Percentiles rank a stretch among this genome's conserved stretches.
Evolutionary conservation across 2,888 invertebrate genomes (phyloP).

Genomic region (Scaptomyza flava): DNA sequence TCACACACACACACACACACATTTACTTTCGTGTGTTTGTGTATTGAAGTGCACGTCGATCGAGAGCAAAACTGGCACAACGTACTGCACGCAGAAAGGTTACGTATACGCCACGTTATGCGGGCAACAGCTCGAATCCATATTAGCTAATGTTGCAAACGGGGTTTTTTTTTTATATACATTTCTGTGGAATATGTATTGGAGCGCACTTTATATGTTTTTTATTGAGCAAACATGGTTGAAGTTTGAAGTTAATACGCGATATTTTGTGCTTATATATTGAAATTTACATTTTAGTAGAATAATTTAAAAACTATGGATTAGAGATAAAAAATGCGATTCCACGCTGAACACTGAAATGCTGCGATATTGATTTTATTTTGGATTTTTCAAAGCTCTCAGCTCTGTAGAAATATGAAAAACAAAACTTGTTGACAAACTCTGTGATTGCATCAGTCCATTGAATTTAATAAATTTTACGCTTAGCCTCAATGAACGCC

Average conservation of each 20-base stretch:
- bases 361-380: neutral
- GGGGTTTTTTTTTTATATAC: neutral
- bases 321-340: slow-evolving; percentile 1
- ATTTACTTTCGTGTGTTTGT: slow-evolving; percentile 47
- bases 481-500: neutral
- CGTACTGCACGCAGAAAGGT: slow-evolving; percentile 53
- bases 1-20: slow-evolving; percentile 27
- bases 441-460: neutral
- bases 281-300: neutral
- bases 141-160: slow-evolving; percentile 67
- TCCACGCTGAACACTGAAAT: neutral
- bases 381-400: neutral
- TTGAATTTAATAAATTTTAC: neutral
- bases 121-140: slow-evolving; percentile 31
- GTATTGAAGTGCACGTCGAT: slow-evolving; percentile 75
- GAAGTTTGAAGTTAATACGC: neutral
- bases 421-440: neutral
- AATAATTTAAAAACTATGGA: neutral
- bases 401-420: too few species aligned
- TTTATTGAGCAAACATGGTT: neutral
- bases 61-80: slow-evolving; percentile 69
- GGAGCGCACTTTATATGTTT: neutral
- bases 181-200: neutral
- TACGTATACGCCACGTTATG: slow-evolving; percentile 64
- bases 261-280: neutral